Evolutionary conservation across 2,797 vertebrate species (phyloP), one percentile per base, ranked within the genome.

Genomic region (Scolopax rusticola): DNA sequence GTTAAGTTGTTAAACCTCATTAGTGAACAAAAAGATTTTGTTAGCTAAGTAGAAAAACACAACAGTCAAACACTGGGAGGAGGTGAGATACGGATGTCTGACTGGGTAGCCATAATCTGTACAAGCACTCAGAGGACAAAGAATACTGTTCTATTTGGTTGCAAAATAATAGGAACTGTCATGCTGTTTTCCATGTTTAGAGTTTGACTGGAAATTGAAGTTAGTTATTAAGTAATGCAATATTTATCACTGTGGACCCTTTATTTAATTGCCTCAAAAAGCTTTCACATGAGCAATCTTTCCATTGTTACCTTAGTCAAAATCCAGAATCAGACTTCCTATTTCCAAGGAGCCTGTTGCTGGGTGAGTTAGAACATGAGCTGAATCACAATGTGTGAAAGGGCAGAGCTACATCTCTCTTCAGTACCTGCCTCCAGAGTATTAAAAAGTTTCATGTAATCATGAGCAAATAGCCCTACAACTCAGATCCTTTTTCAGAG

Each of bases 1-100:
- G 51, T 87, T 88, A 77, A 73, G 51, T 36, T 65, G 70, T 84
- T 92, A 79, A 88, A 94, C 33, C 32, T 94, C 61, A 69, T 71
- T 47, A 73, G 57, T 51, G 40, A 94, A 65, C 68, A 77, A 64
- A 91, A 92, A 14, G 13, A 71, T 73, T 78, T 41, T 41, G 8
- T 76, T 90, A 85, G 18, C 27, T n/a, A 79, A 92, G 32, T 9
- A 54, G 84, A 54, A 28, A 67, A 85, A 84, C 17, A 38, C 16
- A 67, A 32, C 17, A 71, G 38, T 91, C 78, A 68, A 78, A 57
- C 12, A 27, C 8, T 47, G 36, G 32, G 27, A 77, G 15, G 30
- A 61, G 63, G 40, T 90, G 60, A 78, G 59, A 92, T 81, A 69
- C 53, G 89, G 45, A 40, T 69, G 38, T 65, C 36, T 74, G 11